phyloP scores from a whole-genome alignment of 2,113 vertebrate genomes.

The Nothocercus nigrocapillus region DNA sequence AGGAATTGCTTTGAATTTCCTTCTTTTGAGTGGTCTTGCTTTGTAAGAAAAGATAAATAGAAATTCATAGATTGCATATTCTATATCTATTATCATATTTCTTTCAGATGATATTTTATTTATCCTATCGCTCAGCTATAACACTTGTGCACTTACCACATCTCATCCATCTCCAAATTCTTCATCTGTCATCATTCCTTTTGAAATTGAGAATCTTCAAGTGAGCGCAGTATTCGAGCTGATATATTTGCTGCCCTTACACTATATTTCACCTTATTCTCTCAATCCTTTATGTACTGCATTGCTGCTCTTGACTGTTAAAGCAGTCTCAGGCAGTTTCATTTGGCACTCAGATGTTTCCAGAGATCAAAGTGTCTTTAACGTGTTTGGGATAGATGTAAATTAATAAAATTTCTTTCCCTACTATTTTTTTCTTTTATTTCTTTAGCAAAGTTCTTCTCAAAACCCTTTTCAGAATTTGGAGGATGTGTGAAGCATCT shows the following conservation, averaged over 20 bases:
- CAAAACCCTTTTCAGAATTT: not conserved
- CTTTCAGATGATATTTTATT: not conserved
- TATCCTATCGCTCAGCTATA: not conserved
- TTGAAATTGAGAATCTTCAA: not conserved
- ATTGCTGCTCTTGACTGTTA: slow-evolving; percentile 1
- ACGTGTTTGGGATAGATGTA: not conserved
- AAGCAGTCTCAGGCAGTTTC: not conserved
- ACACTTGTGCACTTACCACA: not conserved
- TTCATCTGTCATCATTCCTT: not conserved
- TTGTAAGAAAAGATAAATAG: not conserved
- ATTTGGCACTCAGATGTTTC: not conserved
- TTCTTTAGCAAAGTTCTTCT: not conserved
- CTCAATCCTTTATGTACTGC: not conserved
- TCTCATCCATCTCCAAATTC: not conserved
- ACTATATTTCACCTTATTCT: not conserved
- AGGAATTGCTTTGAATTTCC: not conserved
- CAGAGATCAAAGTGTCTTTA: not conserved
- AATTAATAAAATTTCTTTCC: not conserved
- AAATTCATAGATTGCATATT: not conserved
- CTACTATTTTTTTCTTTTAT: not conserved
- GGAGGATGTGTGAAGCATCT: not conserved
- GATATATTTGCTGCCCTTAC: not conserved
- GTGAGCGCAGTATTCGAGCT: not conserved
- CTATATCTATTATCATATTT: not conserved
- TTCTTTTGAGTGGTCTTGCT: not conserved